Percentiles rank a stretch among this genome's conserved stretches.
Conservation (phyloP, 2,113 vertebrate genomes). For the Vidua chalybeata region DNA sequence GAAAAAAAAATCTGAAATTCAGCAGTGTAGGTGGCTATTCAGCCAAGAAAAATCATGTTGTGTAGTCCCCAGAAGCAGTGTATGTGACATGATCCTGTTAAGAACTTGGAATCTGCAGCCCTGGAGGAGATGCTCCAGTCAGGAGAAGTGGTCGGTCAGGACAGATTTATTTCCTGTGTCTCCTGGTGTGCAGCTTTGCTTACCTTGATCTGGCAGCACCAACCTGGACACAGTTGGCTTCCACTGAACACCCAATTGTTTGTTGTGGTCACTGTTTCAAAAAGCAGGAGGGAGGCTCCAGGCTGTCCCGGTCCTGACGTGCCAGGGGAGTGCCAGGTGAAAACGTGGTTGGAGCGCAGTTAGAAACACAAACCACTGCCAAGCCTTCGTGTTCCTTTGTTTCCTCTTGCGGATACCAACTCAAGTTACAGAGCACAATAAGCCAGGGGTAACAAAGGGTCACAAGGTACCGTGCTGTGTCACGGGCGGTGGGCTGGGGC, state of each 20-base stretch:
- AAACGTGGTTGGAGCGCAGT: not conserved
- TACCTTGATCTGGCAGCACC: not conserved
- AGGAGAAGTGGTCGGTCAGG: not conserved
- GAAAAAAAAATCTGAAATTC: not conserved
- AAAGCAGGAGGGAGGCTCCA: not conserved
- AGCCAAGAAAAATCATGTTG: not conserved
- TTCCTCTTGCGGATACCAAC: conserved; percentile 29
- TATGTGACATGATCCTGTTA: not conserved
- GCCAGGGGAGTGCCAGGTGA: not conserved
- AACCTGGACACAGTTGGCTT: not conserved
- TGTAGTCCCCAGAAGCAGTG: not conserved
- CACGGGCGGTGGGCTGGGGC: not conserved
- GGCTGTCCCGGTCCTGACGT: not conserved
- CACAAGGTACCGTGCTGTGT: not conserved
- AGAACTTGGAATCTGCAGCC: not conserved
- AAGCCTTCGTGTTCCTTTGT: conserved; percentile 39
- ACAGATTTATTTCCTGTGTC: not conserved
- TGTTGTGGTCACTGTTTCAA: not conserved
- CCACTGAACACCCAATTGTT: not conserved
- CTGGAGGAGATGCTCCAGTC: not conserved
- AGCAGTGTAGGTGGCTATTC: not conserved
- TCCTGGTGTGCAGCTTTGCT: not conserved
- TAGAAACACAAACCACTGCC: conserved; percentile 11
- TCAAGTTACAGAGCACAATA: conserved; percentile 28
- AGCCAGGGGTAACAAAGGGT: not conserved